phyloP scores from a whole-genome alignment of 2,888 invertebrate genomes.

The Merodon equestris region DNA sequence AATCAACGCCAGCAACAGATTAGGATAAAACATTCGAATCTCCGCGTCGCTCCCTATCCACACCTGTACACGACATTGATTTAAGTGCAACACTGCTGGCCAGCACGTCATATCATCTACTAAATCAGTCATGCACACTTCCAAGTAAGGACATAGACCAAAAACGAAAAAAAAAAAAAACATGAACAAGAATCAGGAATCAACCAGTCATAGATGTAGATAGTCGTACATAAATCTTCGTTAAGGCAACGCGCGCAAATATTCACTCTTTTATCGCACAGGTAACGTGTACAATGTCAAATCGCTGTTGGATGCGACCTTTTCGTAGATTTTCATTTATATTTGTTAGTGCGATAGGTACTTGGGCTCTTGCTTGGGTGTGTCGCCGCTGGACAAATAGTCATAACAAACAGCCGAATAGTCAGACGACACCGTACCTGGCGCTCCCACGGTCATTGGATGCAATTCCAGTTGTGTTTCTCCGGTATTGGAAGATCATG shows the following conservation, averaged over 20 bases:
- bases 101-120: conserved; percentile 6
- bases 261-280: conserved; percentile 24
- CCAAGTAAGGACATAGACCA: neutral
- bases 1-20: too few relatives aligned
- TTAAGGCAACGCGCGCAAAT: conserved; percentile 5
- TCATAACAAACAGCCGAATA: conserved; percentile 11
- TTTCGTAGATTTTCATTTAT: conserved; percentile 38
- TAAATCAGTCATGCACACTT: neutral
- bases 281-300: conserved; percentile 22
- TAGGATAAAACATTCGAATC: too few relatives aligned
- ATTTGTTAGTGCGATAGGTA: conserved; percentile 2
- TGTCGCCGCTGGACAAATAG: conserved; percentile 48
- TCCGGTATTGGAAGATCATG: neutral
- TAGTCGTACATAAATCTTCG: conserved; percentile 27
- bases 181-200: conserved; percentile 4
- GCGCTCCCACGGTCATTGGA: conserved; percentile 64
- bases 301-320: conserved; percentile 36
- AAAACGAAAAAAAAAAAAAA: neutral
- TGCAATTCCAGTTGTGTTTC: conserved; percentile 1
- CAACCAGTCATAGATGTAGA: neutral
- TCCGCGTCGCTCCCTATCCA: too few relatives aligned
- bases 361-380: conserved; percentile 25
- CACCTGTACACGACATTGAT: too few relatives aligned
- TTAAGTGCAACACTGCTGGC: too few relatives aligned
- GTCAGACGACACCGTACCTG: conserved; percentile 26